Conservation (phyloP, 1,140 invertebrate genomes). For the Samia ricini region DNA sequence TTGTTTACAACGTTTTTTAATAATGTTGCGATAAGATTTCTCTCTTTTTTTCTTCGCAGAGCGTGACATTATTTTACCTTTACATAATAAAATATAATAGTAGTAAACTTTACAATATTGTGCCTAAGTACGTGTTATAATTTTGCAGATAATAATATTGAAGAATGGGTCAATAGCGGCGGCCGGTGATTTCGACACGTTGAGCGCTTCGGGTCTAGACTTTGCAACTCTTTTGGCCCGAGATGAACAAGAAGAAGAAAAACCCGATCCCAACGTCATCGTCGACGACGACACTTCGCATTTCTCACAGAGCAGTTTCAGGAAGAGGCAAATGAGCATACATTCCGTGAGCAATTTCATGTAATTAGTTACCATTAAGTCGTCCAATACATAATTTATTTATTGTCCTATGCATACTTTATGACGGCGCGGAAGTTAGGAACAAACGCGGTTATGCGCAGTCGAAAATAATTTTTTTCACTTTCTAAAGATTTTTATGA, state of each 20-base stretch:
- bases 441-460: too few relatives aligned
- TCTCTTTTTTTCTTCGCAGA: too few relatives aligned
- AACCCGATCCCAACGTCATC: constrained; percentile 34
- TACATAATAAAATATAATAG: neutral
- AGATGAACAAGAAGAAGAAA: constrained; percentile 68
- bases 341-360: constrained; percentile 65
- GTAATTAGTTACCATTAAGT: neutral
- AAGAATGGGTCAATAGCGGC: constrained; percentile 80
- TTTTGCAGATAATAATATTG: constrained; percentile 78
- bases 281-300: constrained; percentile 40
- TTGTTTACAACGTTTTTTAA: too few relatives aligned
- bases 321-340: constrained; percentile 73
- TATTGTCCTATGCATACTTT: too few relatives aligned
- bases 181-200: constrained; percentile 80
- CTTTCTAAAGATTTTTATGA: too few relatives aligned
- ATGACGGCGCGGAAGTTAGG: too few relatives aligned
- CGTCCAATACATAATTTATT: too few relatives aligned
- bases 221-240: constrained; percentile 81
- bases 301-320: constrained; percentile 54
- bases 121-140: neutral
- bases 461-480: too few relatives aligned
- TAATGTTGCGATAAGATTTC: too few relatives aligned
- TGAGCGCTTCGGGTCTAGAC: constrained; percentile 81
- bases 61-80: neutral
- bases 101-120: neutral